Evolutionary conservation across 2,888 invertebrate species (phyloP).

Genomic region (Nephrotoma flavescens): DNA sequence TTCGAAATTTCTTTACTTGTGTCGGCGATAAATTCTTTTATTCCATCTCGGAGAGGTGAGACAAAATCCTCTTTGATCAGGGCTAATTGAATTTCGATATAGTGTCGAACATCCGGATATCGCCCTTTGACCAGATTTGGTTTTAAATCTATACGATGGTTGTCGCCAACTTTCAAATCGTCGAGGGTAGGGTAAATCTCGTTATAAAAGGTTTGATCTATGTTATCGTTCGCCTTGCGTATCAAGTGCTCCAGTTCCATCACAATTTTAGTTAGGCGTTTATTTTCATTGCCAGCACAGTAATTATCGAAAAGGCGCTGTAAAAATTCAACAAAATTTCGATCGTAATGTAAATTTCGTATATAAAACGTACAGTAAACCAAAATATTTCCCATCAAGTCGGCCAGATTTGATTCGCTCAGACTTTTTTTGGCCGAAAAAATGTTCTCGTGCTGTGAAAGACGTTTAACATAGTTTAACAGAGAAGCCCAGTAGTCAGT

Average conservation of each 20-base stretch:
- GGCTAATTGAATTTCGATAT: constrained; percentile 65
- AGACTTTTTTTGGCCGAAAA: not conserved
- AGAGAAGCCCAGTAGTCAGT: not conserved
- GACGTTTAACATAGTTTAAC: not conserved
- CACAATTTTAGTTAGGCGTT: not conserved
- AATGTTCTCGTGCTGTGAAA: not conserved
- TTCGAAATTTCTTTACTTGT: not conserved
- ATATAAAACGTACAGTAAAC: not conserved
- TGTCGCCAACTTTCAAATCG: constrained; percentile 26
- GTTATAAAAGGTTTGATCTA: not conserved
- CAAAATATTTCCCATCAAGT: not conserved
- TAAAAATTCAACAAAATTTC: not conserved
- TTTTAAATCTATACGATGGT: constrained; percentile 32
- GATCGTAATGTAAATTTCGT: not conserved
- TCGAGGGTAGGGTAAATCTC: constrained; percentile 36
- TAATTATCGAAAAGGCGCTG: not conserved
- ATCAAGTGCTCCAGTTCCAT: not conserved
- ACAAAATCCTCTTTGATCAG: constrained; percentile 68
- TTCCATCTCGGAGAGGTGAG: constrained; percentile 37
- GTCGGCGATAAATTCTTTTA: not conserved
- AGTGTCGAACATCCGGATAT: constrained; percentile 46
- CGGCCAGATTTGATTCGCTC: not conserved
- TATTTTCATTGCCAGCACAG: not conserved
- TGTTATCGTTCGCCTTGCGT: not conserved
- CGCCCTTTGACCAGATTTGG: constrained; percentile 45